Evolutionary conservation across 2,888 invertebrate species (phyloP).

Genomic region (Cotesia congregata): DNA sequence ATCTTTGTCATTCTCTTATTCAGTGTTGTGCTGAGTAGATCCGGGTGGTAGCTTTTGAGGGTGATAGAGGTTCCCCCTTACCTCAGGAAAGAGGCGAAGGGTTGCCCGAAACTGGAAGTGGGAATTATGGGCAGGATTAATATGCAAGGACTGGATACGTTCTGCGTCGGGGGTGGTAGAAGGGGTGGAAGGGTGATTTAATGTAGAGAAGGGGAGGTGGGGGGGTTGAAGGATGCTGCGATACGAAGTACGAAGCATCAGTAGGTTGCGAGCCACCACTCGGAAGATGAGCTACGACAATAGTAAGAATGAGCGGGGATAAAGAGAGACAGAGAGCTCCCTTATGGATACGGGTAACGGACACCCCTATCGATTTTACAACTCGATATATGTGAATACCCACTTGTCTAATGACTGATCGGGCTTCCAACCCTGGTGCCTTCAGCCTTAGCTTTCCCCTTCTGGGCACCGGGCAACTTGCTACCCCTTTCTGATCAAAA

Average conservation of each 20-base stretch:
- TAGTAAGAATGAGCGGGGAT: slow-evolving; percentile 39
- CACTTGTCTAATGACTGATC: slow-evolving; percentile 71
- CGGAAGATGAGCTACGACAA: slow-evolving; percentile 11
- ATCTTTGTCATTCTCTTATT: not conserved
- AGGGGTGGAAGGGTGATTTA: slow-evolving; percentile 35
- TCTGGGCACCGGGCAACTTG: slow-evolving; percentile 23
- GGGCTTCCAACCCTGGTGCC: slow-evolving; percentile 65
- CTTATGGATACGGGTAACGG: slow-evolving; percentile 69
- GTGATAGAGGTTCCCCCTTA: slow-evolving; percentile 21
- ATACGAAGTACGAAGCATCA: slow-evolving; percentile 27
- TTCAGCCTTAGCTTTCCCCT: slow-evolving; percentile 22
- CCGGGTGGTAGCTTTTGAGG: slow-evolving; percentile 20
- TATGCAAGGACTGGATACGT: slow-evolving; percentile 71
- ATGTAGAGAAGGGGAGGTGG: slow-evolving; percentile 58
- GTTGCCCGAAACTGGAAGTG: slow-evolving; percentile 70
- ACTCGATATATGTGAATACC: slow-evolving; percentile 70
- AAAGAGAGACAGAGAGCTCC: slow-evolving; percentile 50
- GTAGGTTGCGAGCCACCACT: slow-evolving; percentile 4
- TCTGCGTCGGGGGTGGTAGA: slow-evolving; percentile 55
- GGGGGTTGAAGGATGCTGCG: slow-evolving; percentile 64
- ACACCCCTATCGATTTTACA: slow-evolving; percentile 71
- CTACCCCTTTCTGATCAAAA: slow-evolving; percentile 18
- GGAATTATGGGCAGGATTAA: slow-evolving; percentile 71
- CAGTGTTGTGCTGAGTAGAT: not conserved
- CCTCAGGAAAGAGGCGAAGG: slow-evolving; percentile 64